phyloP scores from a whole-genome alignment of 2,113 vertebrate species.

The Poeciliopsis retropinna region DNA sequence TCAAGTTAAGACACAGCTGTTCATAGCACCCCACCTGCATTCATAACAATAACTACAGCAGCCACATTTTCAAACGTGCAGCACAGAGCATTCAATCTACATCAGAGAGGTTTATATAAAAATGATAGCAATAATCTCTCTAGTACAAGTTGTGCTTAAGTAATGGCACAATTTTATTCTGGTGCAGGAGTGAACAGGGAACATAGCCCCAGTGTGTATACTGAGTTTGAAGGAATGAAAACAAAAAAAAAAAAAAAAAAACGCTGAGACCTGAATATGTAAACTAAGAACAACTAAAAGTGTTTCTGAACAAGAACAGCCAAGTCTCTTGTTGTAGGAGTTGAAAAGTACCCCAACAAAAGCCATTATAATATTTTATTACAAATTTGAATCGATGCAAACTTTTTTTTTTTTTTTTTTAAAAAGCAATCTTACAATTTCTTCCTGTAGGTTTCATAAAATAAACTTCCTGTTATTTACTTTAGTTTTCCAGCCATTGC shows the following conservation, averaged over 20 bases:
- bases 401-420: too few species aligned
- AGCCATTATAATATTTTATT: background rate
- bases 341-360: background rate
- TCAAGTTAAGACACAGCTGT: conserved; percentile 48
- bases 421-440: too few species aligned
- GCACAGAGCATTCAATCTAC: conserved; percentile 6
- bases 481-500: too few species aligned
- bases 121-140: conserved; percentile 30
- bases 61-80: conserved; percentile 46
- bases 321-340: background rate
- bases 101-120: conserved; percentile 7
- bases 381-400: too few species aligned
- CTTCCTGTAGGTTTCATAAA: too few species aligned
- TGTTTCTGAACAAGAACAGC: background rate
- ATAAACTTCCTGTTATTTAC: too few species aligned
- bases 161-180: conserved; percentile 20
- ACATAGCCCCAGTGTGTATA: background rate
- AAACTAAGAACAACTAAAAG: conserved; percentile 2
- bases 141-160: background rate
- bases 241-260: background rate
- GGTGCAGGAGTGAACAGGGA: background rate
- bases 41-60: conserved; percentile 45
- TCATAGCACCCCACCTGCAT: conserved; percentile 44
- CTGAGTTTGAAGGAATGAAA: background rate
- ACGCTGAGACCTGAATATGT: background rate